phyloP scores from a whole-genome alignment of 2,113 vertebrate genomes.

The Cairina moschata region DNA sequence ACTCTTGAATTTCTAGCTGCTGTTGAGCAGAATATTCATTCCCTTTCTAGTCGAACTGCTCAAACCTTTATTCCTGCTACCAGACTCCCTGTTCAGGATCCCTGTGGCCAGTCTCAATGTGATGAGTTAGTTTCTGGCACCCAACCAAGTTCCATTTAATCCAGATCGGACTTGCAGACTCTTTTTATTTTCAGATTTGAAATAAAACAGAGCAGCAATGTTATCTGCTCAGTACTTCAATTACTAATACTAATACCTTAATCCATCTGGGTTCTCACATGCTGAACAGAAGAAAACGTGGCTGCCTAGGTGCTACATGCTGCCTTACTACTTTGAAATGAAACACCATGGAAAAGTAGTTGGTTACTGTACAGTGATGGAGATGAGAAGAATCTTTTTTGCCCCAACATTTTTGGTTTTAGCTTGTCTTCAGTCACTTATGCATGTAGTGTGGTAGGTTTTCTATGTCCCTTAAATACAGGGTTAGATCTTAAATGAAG shows the following conservation, averaged over 20 bases:
- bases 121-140: slow-evolving; percentile 5
- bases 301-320: background rate
- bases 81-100: background rate
- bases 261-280: background rate
- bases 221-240: background rate
- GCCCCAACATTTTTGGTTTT: background rate
- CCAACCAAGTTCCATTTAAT: slow-evolving; percentile 9
- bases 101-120: background rate
- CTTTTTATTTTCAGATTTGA: background rate
- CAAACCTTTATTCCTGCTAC: background rate
- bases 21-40: background rate
- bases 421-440: background rate
- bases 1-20: background rate
- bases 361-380: background rate
- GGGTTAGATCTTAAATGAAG: background rate
- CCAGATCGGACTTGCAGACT: background rate
- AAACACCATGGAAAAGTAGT: background rate
- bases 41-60: background rate
- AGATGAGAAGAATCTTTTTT: background rate
- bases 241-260: background rate
- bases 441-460: background rate
- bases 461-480: background rate
- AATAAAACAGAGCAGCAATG: background rate
- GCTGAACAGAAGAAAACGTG: background rate
- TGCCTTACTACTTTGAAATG: background rate